Evolutionary conservation across 1,140 invertebrate species (phyloP).

Genomic region (Papilio dardanus): DNA sequence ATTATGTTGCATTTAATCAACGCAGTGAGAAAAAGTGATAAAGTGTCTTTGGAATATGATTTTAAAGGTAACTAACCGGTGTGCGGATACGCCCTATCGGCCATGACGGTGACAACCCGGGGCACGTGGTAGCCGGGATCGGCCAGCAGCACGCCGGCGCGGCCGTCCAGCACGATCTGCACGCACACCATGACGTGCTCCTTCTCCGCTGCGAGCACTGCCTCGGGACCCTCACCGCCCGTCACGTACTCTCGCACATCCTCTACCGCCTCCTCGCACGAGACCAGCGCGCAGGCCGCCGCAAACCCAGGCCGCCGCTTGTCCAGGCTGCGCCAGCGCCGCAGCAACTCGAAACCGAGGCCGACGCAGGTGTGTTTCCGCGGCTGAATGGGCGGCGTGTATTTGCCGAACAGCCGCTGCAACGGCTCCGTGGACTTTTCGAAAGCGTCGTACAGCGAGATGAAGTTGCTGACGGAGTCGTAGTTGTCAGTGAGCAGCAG

Average conservation of each 20-base stretch:
- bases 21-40: background rate
- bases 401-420: conserved; percentile 74
- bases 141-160: conserved; percentile 89
- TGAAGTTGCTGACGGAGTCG: conserved; percentile 93
- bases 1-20: background rate
- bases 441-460: conserved; percentile 90
- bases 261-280: conserved; percentile 93
- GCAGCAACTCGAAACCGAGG: conserved; percentile 90
- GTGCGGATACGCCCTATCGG: conserved; percentile 91
- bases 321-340: conserved; percentile 78
- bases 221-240: conserved; percentile 81
- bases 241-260: conserved; percentile 86
- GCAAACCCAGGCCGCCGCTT: conserved; percentile 85
- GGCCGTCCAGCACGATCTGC: conserved; percentile 87
- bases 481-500: conserved; percentile 91
- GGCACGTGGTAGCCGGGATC: conserved; percentile 96
- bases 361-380: conserved; percentile 94
- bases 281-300: conserved; percentile 88
- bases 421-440: conserved; percentile 69
- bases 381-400: conserved; percentile 89
- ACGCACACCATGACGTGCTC: conserved; percentile 94
- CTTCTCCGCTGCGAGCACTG: conserved; percentile 88
- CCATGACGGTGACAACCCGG: conserved; percentile 93
- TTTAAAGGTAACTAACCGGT: conserved; percentile 83
- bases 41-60: background rate